Evolutionary conservation across 2,797 vertebrate species (phyloP), one percentile per base, ranked within the genome.

Genomic region (Tachyglossus aculeatus): DNA sequence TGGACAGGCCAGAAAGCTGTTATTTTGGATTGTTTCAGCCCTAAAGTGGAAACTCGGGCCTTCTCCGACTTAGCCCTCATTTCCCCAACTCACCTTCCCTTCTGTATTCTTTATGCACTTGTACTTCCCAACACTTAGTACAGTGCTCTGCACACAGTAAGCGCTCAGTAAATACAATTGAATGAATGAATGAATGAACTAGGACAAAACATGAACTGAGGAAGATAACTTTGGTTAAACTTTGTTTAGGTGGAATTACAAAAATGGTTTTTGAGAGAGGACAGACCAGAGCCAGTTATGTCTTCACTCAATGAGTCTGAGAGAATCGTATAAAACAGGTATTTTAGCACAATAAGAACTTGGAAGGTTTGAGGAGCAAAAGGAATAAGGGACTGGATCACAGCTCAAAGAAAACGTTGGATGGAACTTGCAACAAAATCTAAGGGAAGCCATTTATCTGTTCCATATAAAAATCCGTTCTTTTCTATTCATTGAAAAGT

Each of bases 271-370:
- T 58, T 21, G n/a, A 54, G 41, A n/a, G n/a, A n/a, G n/a, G n/a
- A 40, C 7, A 52, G 40, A 55, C n/a, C 0, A 0, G 65, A 54
- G 5, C 6, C 9, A 22, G 6, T 4, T 16, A 53, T 59, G 10
- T 15, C 38, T 5, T 32, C 7, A 45, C 52, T 54, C 61, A 74
- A 70, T 25, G 31, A 48, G 22, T 24, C 27, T 18, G 11, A 71
- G 71, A 80, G 45, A 62, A 1, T 10, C 13, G 57, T 47, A 27
- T 59, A 60, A 69, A 79, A 52, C 72, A 59, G n/a, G 74, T 25
- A 8, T 43, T 14, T 56, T 47, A 40, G 61, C 2, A 50, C 14
- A 41, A 51, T 58, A 60, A 61, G 4, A 22, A 10, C 10, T 15
- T 67, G 45, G 68, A 39, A 5, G 6, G 8, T 32, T 15, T 4